A percentile compares a stretch with the other conserved stretches of the same genome.
These are phyloP conservation scores for Epinephelus malabaricus DNA, from an alignment of 2,797 vertebrate species.

Conservation along the genomic window DNA sequence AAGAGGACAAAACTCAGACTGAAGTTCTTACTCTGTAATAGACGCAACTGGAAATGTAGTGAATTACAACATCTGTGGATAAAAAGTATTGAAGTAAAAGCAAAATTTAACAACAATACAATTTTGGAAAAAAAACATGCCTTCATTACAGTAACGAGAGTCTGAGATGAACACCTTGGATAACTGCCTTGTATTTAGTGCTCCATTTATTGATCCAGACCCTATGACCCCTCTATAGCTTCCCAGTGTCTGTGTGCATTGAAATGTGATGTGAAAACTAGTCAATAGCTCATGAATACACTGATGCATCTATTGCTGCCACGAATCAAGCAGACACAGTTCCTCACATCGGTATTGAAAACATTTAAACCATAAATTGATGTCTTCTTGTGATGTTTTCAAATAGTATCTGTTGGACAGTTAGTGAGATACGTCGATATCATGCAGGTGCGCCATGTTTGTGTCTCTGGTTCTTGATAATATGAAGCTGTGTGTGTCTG, in stretches of 20 bases:
- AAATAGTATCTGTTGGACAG: not conserved
- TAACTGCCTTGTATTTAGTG: constrained; percentile 7
- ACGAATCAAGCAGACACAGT: constrained; percentile 8
- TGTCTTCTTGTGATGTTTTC: constrained; percentile 2
- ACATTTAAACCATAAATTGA: constrained; percentile 3
- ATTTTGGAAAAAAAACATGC: not conserved
- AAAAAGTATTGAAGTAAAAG: too few relatives aligned
- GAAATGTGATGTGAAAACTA: constrained; percentile 4
- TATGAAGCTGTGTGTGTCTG: not conserved
- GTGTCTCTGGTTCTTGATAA: constrained; percentile 3
- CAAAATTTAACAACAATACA: not conserved
- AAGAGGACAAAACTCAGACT: too few relatives aligned
- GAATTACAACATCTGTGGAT: too few relatives aligned
- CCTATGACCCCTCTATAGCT: not conserved
- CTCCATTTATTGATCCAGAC: not conserved
- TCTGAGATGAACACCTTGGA: not conserved
- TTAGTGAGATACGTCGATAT: not conserved
- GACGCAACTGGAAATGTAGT: too few relatives aligned
- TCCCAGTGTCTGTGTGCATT: not conserved
- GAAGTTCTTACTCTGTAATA: too few relatives aligned
- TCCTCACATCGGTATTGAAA: constrained; percentile 1
- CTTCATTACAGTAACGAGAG: not conserved
- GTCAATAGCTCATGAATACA: constrained; percentile 28
- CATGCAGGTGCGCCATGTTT: not conserved
- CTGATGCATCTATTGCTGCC: not conserved